Percentiles rank a stretch among this genome's conserved stretches.
These are phyloP conservation scores for Luffia ferchaultella DNA, from an alignment of 2,888 invertebrate genomes.

Conservation along the genomic window DNA sequence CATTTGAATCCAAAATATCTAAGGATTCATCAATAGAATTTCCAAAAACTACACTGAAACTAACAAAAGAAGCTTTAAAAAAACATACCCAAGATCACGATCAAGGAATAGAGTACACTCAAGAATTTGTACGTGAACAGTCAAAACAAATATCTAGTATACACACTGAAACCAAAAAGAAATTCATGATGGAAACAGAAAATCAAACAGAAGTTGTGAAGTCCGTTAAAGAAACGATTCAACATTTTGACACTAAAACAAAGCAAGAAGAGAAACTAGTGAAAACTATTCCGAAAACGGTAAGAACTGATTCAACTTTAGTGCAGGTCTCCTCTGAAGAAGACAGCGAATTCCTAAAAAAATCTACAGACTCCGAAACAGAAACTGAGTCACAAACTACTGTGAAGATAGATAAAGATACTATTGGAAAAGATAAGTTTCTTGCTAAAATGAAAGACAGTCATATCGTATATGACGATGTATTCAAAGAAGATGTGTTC, in stretches of 20 bases:
- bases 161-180: constrained; percentile 29
- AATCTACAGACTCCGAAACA: constrained; percentile 61
- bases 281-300: constrained; percentile 43
- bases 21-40: constrained; percentile 46
- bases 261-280: constrained; percentile 40
- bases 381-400: constrained; percentile 63
- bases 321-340: constrained; percentile 62
- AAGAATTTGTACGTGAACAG: constrained; percentile 60
- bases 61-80: constrained; percentile 60
- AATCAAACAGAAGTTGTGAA: constrained; percentile 39
- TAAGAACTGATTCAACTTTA: constrained; percentile 58
- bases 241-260: constrained; percentile 48
- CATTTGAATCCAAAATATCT: constrained; percentile 55
- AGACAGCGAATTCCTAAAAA: constrained; percentile 58
- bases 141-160: constrained; percentile 44
- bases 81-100: constrained; percentile 57
- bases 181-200: constrained; percentile 36
- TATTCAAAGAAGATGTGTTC: too few species aligned
- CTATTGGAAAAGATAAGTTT: constrained; percentile 27
- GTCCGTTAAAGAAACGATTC: constrained; percentile 55
- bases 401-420: constrained; percentile 43
- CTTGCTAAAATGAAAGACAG: too few species aligned
- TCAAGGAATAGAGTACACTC: constrained; percentile 56
- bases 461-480: too few species aligned
- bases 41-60: constrained; percentile 46